A percentile compares a stretch with the other conserved stretches of the same genome.
Conservation (phyloP, 2,797 vertebrate species). For the Muscicapa comitata region DNA sequence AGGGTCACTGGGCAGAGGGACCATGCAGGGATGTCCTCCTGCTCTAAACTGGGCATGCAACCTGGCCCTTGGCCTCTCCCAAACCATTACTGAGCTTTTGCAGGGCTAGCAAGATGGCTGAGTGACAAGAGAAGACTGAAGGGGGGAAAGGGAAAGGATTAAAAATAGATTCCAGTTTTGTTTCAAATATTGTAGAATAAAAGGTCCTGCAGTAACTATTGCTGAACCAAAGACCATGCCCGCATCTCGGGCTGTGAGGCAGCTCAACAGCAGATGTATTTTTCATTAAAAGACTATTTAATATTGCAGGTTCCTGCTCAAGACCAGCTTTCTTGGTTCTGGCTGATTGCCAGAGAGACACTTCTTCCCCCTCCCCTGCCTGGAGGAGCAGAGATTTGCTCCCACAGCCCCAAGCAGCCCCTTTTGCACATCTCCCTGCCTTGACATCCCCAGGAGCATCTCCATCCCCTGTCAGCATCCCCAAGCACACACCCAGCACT, state of each 20-base stretch:
- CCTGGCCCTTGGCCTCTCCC: neutral
- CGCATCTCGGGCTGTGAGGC: accelerated
- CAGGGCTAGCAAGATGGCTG: neutral
- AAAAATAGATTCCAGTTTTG: slow-evolving; percentile 35
- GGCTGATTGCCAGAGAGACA: neutral
- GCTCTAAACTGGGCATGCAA: neutral
- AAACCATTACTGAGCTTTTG: neutral
- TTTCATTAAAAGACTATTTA: slow-evolving; percentile 38
- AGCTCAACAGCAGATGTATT: neutral
- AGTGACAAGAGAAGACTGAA: neutral
- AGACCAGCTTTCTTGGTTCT: neutral
- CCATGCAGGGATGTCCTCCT: neutral
- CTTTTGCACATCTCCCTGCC: neutral
- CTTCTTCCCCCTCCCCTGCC: neutral
- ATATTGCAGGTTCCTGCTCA: slow-evolving; percentile 1
- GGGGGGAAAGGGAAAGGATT: neutral
- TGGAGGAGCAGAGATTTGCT: neutral
- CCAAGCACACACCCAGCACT: accelerated
- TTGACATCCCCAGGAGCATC: neutral
- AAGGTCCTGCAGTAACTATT: neutral
- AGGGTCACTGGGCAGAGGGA: neutral
- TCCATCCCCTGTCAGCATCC: neutral
- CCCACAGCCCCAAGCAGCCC: neutral
- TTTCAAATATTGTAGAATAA: slow-evolving; percentile 3
- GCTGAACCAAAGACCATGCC: neutral